Percentiles rank a stretch among this genome's conserved stretches.
Evolutionary conservation across 2,797 vertebrate species (phyloP).

Genomic region (Fistularia tabacaria): DNA sequence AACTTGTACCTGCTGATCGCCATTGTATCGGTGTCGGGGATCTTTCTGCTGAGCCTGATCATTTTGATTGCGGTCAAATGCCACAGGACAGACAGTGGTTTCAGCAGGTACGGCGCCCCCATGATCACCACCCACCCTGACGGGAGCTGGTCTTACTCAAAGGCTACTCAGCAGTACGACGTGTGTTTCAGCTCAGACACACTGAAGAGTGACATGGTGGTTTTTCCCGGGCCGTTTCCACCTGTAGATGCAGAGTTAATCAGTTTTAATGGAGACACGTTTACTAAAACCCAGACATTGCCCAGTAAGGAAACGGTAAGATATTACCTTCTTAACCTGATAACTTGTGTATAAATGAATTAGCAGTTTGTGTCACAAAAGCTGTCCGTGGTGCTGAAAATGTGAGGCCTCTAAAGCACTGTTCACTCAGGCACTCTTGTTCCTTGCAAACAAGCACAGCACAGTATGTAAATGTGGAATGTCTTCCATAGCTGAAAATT

Average conservation of each 20-base stretch:
- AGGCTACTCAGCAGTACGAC: conserved; percentile 71
- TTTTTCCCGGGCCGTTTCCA: conserved; percentile 54
- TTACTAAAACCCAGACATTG: conserved; percentile 61
- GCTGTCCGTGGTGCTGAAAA: conserved; percentile 68
- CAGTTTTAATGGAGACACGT: conserved; percentile 65
- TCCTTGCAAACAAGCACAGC: too few species aligned
- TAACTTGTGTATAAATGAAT: neutral
- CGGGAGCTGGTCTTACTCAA: conserved; percentile 69
- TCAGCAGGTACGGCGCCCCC: conserved; percentile 61
- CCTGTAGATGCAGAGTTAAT: conserved; percentile 61
- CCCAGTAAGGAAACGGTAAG: conserved; percentile 63
- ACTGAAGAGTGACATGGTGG: conserved; percentile 65
- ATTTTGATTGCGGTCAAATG: conserved; percentile 66
- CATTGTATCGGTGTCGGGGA: conserved; percentile 61
- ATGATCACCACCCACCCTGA: conserved; percentile 43
- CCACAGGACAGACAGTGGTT: conserved; percentile 17
- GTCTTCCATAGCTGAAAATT: too few species aligned
- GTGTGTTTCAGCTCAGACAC: conserved; percentile 73
- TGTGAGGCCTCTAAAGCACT: neutral
- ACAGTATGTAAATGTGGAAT: too few species aligned
- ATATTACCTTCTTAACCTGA: neutral
- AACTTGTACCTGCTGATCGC: conserved; percentile 70
- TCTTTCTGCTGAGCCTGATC: conserved; percentile 69
- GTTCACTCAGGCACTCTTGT: too few species aligned
- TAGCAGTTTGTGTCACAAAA: neutral